Base-by-base conservation (phyloP, 2,888 invertebrate species). In the Sepioteuthis lessoniana region DNA sequence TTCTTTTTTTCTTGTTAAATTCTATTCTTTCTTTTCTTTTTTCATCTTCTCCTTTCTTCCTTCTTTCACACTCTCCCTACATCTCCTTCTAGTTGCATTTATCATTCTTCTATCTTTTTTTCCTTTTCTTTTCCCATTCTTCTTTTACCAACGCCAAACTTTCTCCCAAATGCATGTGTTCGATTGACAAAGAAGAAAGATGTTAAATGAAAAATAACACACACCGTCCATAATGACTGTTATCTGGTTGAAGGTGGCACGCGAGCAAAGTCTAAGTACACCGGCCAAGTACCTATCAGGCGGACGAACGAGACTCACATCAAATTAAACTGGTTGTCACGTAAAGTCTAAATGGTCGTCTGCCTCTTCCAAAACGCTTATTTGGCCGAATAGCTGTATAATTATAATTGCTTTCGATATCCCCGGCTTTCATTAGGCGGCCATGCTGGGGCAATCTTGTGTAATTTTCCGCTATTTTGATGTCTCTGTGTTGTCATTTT, bases 171-270 rank as follows among this genome's bases (percentile, higher is more conserved):
- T 38, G 42, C 46, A 42, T 92, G 92, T 92, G 46, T 92, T 47
- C 42, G 92, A 47, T 42, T n/a, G 47, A 46, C 42, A 47, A 50
- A 55, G 50, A 47, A 50, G 93, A 93, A 38, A 93, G 93, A 50
- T 93, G 93, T 93, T 93, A 93, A 93, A 93, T 93, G 93, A 93
- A 93, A 93, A 93, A 93, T 93, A 93, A 93, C 93, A 93, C 93
- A 93, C 47, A 38, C 93, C 31, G 37, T 35, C 60, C 55, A 28
- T 93, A 93, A 93, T 93, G 35, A 93, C 93, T 50, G 55, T 93
- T 93, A 93, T 93, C 55, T 60, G 47, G 31, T 28, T 60, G 47
- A 35, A 50, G 47, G 55, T 60, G 93, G 55, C 93, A 93, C 93
- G 93, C 93, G 50, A 60, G 55, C 93, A 35, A 8, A 55, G 47